Percentiles rank a stretch among this genome's conserved stretches.
Evolutionary conservation across 2,888 invertebrate species (phyloP).

Genomic region (Chirona hameri): DNA sequence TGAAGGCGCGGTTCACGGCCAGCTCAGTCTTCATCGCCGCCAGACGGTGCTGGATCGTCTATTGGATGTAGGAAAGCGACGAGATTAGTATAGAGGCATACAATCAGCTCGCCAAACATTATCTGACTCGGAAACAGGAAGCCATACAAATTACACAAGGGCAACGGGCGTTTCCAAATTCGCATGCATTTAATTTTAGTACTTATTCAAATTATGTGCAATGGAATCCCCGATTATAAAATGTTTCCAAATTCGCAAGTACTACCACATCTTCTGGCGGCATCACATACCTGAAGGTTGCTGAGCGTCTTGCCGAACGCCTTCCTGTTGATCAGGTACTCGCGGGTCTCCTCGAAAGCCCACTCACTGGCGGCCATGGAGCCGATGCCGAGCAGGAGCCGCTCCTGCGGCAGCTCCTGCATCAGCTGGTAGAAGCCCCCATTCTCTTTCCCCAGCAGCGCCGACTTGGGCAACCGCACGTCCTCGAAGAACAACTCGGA

Average conservation of each 20-base stretch:
- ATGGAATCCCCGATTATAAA: no score
- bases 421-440: constrained; percentile 50
- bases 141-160: no score
- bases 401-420: constrained; percentile 50
- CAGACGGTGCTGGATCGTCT: constrained; percentile 50
- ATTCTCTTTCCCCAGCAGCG: constrained; percentile 47
- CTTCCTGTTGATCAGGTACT: constrained; percentile 49
- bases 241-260: no score
- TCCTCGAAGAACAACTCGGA: constrained; percentile 50
- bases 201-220: no score
- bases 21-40: constrained; percentile 50
- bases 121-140: no score
- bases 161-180: no score
- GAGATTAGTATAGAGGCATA: no score
- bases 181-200: no score
- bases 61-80: no score
- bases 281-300: constrained; percentile 45
- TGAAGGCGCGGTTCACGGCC: constrained; percentile 47
- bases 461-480: constrained; percentile 47
- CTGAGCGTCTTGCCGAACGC: constrained; percentile 50
- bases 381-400: constrained; percentile 47
- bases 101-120: no score
- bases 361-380: constrained; percentile 46
- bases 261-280: no score
- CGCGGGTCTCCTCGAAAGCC: constrained; percentile 50